These are phyloP conservation scores for Agriopis leucophaearia DNA, from an alignment of 2,888 invertebrate species.

Conservation along the genomic window DNA sequence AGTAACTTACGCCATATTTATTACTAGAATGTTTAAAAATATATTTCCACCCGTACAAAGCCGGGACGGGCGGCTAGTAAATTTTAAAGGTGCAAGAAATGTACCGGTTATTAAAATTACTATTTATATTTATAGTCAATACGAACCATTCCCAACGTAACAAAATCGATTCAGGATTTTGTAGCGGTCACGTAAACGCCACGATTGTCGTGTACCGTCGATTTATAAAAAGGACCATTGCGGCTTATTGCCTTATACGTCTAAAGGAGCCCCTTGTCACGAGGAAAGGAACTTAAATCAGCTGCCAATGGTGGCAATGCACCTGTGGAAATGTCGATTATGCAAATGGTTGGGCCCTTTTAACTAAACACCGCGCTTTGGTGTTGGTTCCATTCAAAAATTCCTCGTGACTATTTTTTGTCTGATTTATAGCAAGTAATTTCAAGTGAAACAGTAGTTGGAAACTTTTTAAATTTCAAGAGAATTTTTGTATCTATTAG, in stretches of 20 bases:
- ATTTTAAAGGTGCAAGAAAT: too few species aligned
- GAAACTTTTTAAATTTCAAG: not conserved
- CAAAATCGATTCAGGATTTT: conserved; percentile 41
- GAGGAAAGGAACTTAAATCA: conserved; percentile 77
- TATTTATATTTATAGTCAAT: conserved; percentile 1
- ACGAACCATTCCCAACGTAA: conserved; percentile 20
- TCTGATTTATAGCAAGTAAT: conserved; percentile 21
- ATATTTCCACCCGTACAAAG: too few species aligned
- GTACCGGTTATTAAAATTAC: not conserved
- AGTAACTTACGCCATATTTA: too few species aligned
- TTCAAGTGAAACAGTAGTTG: conserved; percentile 6
- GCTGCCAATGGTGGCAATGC: conserved; percentile 72
- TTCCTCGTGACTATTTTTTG: conserved; percentile 51
- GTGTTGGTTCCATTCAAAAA: conserved; percentile 65
- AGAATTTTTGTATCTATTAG: not conserved
- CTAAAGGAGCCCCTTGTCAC: conserved; percentile 72
- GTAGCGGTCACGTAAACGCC: conserved; percentile 45
- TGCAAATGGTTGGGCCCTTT: conserved; percentile 77
- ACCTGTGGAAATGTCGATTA: conserved; percentile 85
- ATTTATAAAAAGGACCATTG: conserved; percentile 75
- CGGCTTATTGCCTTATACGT: conserved; percentile 78
- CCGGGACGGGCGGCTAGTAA: too few species aligned
- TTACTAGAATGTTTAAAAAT: too few species aligned
- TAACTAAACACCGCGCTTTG: conserved; percentile 74
- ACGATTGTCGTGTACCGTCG: conserved; percentile 59